Conservation (phyloP, 2,888 invertebrate species). For the Cheilosia scutellata region DNA sequence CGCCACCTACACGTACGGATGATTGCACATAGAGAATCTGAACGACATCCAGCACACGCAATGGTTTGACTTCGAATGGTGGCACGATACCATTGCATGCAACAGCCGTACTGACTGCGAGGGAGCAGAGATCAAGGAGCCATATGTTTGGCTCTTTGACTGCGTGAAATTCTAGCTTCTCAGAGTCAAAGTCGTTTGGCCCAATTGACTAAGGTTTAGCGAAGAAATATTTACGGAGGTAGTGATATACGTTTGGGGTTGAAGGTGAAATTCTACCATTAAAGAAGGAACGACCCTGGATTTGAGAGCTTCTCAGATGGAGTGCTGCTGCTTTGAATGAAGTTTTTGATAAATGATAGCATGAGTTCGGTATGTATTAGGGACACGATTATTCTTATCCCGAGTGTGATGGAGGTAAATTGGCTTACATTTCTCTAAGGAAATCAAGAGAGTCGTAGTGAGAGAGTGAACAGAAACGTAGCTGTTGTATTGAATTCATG, state of each 20-base stretch:
- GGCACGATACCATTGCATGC: conserved; percentile 35
- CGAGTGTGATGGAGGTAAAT: conserved; percentile 14
- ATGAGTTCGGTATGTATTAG: neutral
- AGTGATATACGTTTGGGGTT: no score
- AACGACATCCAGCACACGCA: conserved; percentile 36
- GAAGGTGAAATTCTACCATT: neutral
- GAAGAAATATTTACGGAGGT: neutral
- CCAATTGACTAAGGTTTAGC: conserved; percentile 34
- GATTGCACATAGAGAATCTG: neutral
- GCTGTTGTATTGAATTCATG: neutral
- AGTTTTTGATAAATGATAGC: conserved; percentile 18
- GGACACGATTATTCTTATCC: conserved; percentile 34
- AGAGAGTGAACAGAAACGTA: neutral
- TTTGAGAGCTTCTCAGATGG: neutral
- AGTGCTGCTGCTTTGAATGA: neutral
- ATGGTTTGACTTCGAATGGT: conserved; percentile 45
- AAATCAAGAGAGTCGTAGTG: conserved; percentile 18
- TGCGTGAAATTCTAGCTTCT: conserved; percentile 32
- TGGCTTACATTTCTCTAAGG: conserved; percentile 28
- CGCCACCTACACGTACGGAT: neutral
- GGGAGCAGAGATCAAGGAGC: conserved; percentile 35
- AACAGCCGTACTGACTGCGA: conserved; percentile 27
- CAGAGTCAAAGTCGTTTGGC: conserved; percentile 26
- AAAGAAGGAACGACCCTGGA: neutral
- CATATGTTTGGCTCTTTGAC: conserved; percentile 49